phyloP scores from a whole-genome alignment of 2,113 vertebrate species.

The Marmota monax region DNA sequence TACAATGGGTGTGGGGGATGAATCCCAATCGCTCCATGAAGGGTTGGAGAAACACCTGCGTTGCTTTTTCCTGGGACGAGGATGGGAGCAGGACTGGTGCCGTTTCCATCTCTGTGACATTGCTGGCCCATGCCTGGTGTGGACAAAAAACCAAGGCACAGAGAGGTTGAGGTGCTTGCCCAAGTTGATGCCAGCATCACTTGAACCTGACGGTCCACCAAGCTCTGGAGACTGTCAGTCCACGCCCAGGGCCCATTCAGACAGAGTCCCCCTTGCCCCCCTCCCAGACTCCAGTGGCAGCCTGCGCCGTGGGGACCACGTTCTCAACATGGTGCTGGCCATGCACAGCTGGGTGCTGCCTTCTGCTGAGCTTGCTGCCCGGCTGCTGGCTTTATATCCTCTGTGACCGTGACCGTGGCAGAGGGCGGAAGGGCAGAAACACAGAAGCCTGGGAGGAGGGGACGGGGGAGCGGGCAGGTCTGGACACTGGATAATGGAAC shows the following conservation, averaged over 20 bases:
- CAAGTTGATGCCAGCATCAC: background rate
- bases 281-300: conserved; percentile 81
- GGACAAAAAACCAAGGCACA: background rate
- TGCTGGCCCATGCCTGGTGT: background rate
- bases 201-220: background rate
- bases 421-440: background rate
- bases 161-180: background rate
- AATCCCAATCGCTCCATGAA: background rate
- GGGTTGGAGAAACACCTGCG: background rate
- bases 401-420: background rate
- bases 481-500: background rate
- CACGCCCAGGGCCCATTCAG: background rate
- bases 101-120: background rate
- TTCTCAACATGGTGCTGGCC: conserved; percentile 85
- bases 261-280: background rate
- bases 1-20: background rate
- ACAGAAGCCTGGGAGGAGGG: background rate
- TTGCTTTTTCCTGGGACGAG: background rate
- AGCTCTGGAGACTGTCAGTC: background rate
- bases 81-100: background rate
- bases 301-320: conserved; percentile 79
- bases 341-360: conserved; percentile 88
- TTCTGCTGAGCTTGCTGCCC: conserved; percentile 81
- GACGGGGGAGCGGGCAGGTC: background rate
- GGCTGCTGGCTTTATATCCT: conserved; percentile 87